Base-by-base conservation (phyloP, 37 sponge, comb jelly and placozoan genomes). In the Beroe forskalii region DNA sequence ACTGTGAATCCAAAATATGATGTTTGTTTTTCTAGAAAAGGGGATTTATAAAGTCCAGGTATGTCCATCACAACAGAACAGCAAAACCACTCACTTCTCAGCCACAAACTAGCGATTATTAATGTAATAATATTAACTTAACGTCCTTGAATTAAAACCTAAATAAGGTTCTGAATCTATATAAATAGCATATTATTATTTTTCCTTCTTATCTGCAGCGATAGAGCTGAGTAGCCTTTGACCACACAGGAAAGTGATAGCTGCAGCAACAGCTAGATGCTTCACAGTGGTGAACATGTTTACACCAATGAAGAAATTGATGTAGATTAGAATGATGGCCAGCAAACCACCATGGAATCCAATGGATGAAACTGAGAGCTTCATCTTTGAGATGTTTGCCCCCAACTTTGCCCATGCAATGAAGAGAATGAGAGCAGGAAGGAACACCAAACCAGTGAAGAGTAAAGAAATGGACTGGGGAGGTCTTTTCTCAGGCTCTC, bases 261-360 rank as follows among this genome's bases (percentile, higher is more conserved):
- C 67, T n/a, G 95, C 94, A 40, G 95, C 36, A 4, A 43, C 69
- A 40, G 89, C 92, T 23, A 96, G 91, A 55, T 91, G 93, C 90
- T 95, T 95, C 89, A 96, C 63, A 0, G 97, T 96, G 23, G 92
- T 67, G 42, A 96, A 96, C 97, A 96, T 96, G 76, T 96, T 35
- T 1, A 89, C 60, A 30, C 62, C 62, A 40, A 89, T 55, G 89
- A 89, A 89, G 62, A 89, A 89, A 25, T 89, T 28, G 9, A 89
- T 22, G 38, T 61, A 89, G 35, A 62, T 89, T 31, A 6, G 33
- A 28, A 60, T 28, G 62, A 89, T 43, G 38, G 89, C 93, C 42
- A 63, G 93, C 31, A 95, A 44, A 27, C 94, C 93, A 36, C 94
- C 43, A 36, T 94, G 96, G 61, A 95, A 95, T 17, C 92, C 63